Evolutionary conservation across 2,888 invertebrate genomes (phyloP), one percentile per base, ranked within the genome.

Genomic region (Oscheius sp.): DNA sequence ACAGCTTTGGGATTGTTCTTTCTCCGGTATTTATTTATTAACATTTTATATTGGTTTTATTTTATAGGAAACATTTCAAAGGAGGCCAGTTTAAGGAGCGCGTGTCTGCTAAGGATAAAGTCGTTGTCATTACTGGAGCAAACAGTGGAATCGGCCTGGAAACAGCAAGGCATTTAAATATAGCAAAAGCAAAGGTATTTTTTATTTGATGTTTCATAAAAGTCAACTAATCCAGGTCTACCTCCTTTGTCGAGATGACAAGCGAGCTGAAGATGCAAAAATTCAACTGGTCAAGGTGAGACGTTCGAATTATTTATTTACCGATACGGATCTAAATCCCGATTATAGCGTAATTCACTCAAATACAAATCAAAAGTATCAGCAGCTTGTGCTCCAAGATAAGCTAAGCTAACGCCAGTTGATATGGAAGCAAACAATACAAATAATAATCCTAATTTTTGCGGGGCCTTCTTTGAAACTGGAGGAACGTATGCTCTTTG

Each of bases 91-190:
- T 87, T 78, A 80, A 72, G 0, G 88, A 88, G 56, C 70, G 80
- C 27, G 85, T 85, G n/a, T 84, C 81, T 1, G 86, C 84, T 12
- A 93, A 93, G 69, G 93, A 93, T 0, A 94, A 93, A 89, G 91
- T 93, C 86, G 95, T 94, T 0, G 89, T 98, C 6, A 75, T 86
- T 12, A 97, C 97, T 6, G 97, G 97, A 12, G 94, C 93, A 0
- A 96, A 95, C 90, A 91, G 92, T 77, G 98, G 97, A 3, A 96
- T 98, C 86, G 98, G 93, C 91, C 87, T 84, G 80, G 84, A 85
- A 73, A 81, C 81, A 13, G 84, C 76, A 13, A 73, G 78, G 12
- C 82, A 85, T 74, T 69, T 88, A 72, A 87, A 87, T 73, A 68
- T 83, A 29, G 74, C 81, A 25, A 83, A 84, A 55, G 87, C 81